phyloP scores from a whole-genome alignment of 2,113 vertebrate species.

The Cichladusa arquata region DNA sequence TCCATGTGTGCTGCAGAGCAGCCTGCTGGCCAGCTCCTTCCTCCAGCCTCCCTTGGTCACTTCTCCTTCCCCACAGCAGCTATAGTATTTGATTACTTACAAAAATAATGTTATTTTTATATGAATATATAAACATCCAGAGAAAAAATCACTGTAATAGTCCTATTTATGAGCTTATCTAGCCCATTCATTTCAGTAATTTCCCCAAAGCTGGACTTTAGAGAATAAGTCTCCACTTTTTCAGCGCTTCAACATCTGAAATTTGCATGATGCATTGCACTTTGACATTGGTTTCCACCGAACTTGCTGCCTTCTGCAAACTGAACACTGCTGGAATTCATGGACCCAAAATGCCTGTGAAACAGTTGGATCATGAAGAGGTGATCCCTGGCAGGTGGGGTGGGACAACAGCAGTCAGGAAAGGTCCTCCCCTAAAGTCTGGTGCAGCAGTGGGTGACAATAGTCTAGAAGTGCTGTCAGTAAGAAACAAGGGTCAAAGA shows the following conservation, averaged over 20 bases:
- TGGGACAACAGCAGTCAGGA: neutral
- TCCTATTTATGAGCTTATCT: neutral
- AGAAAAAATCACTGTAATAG: neutral
- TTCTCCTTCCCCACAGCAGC: neutral
- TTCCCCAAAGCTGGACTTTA: neutral
- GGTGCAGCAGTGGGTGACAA: neutral
- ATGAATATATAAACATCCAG: neutral
- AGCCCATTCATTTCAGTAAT: neutral
- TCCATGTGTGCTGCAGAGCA: neutral
- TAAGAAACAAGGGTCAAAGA: neutral
- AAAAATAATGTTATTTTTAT: neutral
- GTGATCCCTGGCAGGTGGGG: neutral
- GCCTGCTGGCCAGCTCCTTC: rapidly evolving
- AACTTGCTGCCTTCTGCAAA: neutral
- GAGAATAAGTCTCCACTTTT: neutral
- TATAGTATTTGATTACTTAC: neutral
- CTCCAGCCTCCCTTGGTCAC: neutral
- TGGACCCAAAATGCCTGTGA: neutral
- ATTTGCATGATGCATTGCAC: neutral
- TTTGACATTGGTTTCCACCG: neutral
- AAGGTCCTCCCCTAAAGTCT: neutral
- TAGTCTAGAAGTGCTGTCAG: neutral
- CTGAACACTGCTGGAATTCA: neutral
- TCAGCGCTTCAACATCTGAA: neutral
- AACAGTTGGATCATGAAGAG: neutral